Evolutionary conservation across 2,797 vertebrate species (phyloP).

Genomic region (Brachyrhaphis roseni): DNA sequence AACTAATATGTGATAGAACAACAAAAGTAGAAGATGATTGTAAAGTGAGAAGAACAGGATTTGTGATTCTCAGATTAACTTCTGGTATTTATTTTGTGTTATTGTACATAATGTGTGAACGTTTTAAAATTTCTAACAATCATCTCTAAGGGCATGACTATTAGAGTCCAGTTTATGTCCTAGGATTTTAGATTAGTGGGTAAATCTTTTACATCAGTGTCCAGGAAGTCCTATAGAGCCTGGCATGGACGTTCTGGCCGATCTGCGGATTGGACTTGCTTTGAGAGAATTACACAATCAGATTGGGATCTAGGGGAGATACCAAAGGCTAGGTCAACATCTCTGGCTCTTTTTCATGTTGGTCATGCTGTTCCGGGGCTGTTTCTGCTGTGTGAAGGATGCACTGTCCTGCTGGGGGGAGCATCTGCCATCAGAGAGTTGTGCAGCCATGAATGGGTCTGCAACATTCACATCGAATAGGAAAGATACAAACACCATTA

Average conservation of each 20-base stretch:
- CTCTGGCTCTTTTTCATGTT: slow-evolving; percentile 7
- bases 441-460: slow-evolving; percentile 1
- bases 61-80: not conserved
- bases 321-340: not conserved
- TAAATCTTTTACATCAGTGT: not conserved
- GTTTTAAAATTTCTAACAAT: not conserved
- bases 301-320: not conserved
- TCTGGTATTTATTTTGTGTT: not conserved
- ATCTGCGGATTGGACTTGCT: not conserved
- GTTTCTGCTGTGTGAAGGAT: slow-evolving; percentile 5
- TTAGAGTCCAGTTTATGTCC: not conserved
- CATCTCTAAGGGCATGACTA: not conserved
- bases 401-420: slow-evolving; percentile 13
- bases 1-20: not conserved
- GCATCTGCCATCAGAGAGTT: slow-evolving; percentile 14
- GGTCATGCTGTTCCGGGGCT: not conserved
- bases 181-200: not conserved
- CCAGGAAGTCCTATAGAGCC: not conserved
- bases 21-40: not conserved
- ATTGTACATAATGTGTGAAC: not conserved
- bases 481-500: not conserved
- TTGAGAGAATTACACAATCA: not conserved
- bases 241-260: not conserved
- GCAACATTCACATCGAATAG: not conserved
- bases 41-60: not conserved